A percentile compares a stretch with the other conserved stretches of the same genome.
Conservation (phyloP, 2,888 invertebrate species). For the Platycheirus rosarum region DNA sequence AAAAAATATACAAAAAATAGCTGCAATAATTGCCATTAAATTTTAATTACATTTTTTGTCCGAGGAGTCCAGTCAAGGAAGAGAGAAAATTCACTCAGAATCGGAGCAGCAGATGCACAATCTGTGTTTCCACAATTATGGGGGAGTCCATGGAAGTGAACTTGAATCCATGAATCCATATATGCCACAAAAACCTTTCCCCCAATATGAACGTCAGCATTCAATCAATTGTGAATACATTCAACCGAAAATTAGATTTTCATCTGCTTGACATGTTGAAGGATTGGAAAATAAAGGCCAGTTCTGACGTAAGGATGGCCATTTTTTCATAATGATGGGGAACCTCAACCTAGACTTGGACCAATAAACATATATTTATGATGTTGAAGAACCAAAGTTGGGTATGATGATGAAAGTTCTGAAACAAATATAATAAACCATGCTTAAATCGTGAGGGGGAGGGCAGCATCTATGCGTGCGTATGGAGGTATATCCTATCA, state of each 20-base stretch:
- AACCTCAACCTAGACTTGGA: not conserved
- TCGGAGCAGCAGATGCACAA: slow-evolving; percentile 35
- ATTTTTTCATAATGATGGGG: slow-evolving; percentile 33
- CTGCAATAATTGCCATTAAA: slow-evolving; percentile 65
- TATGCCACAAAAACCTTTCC: not conserved
- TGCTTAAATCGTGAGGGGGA: slow-evolving; percentile 9
- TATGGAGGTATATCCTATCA: not conserved
- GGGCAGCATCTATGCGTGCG: not conserved
- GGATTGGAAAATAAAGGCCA: slow-evolving; percentile 38
- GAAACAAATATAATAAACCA: slow-evolving; percentile 59
- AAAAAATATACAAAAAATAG: slow-evolving; percentile 12
- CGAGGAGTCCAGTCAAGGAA: too few species aligned
- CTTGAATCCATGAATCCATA: slow-evolving; percentile 55
- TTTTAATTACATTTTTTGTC: slow-evolving; percentile 68
- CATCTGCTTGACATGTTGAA: slow-evolving; percentile 45
- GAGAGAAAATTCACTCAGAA: slow-evolving; percentile 46
- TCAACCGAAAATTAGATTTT: slow-evolving; percentile 70
- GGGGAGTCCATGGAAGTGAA: slow-evolving; percentile 37
- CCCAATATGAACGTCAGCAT: slow-evolving; percentile 20
- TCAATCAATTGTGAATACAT: slow-evolving; percentile 64
- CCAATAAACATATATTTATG: not conserved
- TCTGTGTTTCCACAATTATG: slow-evolving; percentile 2
- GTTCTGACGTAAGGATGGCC: slow-evolving; percentile 10
- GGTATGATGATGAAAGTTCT: slow-evolving; percentile 45
- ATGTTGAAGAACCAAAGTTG: slow-evolving; percentile 38